Evolutionary conservation across 2,888 invertebrate species (phyloP).

Genomic region (Junonia oenone): DNA sequence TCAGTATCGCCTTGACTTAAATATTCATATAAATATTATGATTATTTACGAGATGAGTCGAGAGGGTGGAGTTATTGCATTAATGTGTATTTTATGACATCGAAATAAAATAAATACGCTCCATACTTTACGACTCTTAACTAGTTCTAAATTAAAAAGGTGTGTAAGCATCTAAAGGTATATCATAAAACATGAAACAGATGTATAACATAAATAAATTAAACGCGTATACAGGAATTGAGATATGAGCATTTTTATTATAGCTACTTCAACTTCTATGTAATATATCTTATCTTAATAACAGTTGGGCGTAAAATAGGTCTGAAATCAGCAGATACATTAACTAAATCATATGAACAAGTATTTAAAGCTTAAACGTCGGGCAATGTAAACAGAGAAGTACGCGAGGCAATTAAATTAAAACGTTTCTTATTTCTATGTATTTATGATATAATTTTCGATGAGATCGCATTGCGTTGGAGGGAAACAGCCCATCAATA

Average conservation of each 20-base stretch:
- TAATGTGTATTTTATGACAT: no score
- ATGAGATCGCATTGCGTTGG: conserved; percentile 43
- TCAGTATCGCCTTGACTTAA: conserved; percentile 23
- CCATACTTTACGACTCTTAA: no score
- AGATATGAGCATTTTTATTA: not conserved
- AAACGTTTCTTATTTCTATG: conserved; percentile 30
- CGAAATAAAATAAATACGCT: no score
- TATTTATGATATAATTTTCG: conserved; percentile 30
- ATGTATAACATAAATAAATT: not conserved
- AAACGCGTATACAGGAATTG: not conserved
- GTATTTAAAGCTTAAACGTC: conserved; percentile 31
- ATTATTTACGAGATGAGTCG: conserved; percentile 1
- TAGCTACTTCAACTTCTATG: conserved; percentile 9
- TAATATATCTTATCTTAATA: conserved; percentile 8
- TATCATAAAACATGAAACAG: not conserved
- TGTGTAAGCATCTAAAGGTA: not conserved
- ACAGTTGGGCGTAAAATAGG: conserved; percentile 14
- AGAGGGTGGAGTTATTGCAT: no score
- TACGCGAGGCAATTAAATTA: conserved; percentile 25
- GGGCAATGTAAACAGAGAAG: conserved; percentile 25
- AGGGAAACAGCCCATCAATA: conserved; percentile 71
- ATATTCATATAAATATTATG: conserved; percentile 8
- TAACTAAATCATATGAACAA: conserved; percentile 36
- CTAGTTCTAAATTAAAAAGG: not conserved
- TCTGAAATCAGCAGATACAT: conserved; percentile 29